These are phyloP conservation scores for Aradophagus sp. DNA, from an alignment of 1,140 invertebrate species.

Conservation along the genomic window DNA sequence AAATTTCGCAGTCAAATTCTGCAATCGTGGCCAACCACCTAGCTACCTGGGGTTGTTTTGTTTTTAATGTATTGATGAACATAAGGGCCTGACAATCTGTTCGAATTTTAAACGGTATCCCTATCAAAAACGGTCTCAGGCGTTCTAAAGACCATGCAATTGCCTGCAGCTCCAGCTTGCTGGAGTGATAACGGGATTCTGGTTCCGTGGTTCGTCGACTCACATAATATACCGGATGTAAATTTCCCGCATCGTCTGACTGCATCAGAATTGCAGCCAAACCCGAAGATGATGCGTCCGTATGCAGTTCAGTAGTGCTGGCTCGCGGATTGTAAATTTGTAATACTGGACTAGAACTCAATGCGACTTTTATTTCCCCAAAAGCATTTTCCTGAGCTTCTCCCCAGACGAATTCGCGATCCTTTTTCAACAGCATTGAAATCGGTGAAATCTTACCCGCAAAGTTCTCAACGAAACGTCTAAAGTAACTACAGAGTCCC, in stretches of 20 bases:
- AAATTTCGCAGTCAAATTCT: constrained; percentile 5
- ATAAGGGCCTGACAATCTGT: constrained; percentile 4
- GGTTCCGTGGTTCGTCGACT: constrained; percentile 1
- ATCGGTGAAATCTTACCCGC: neutral
- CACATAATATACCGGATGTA: constrained; percentile 1
- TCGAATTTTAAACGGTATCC: neutral
- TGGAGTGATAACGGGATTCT: constrained; percentile 1
- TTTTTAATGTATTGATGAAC: neutral
- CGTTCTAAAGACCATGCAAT: neutral
- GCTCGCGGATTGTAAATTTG: constrained; percentile 1
- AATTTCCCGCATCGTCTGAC: neutral
- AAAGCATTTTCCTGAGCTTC: neutral
- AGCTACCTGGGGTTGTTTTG: constrained; percentile 5
- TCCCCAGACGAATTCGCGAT: neutral
- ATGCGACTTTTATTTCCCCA: neutral
- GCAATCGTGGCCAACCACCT: neutral
- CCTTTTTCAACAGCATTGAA: neutral
- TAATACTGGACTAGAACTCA: constrained; percentile 1
- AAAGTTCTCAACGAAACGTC: neutral
- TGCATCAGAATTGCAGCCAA: constrained; percentile 2
- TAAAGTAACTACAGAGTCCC: neutral
- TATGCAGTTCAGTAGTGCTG: neutral
- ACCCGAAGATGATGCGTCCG: neutral
- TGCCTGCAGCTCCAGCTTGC: neutral
- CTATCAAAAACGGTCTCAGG: constrained; percentile 1